These are phyloP conservation scores for Chrysochloris asiatica DNA, from an alignment of 2,113 vertebrate genomes.

Conservation along the genomic window DNA sequence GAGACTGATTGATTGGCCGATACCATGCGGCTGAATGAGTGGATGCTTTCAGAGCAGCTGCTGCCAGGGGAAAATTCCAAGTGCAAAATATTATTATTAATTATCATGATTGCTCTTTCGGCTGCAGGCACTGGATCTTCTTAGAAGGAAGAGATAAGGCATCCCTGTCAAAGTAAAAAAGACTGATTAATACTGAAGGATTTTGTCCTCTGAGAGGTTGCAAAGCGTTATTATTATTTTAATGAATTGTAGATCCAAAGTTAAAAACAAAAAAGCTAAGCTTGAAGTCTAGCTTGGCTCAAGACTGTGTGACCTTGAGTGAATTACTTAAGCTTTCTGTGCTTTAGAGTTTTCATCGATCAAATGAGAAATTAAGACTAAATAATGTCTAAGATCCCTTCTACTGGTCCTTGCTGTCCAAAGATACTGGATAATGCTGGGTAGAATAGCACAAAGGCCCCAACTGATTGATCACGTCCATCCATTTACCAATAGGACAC, in stretches of 20 bases:
- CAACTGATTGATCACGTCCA: background rate
- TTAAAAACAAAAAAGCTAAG: background rate
- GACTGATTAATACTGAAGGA: constrained; percentile 51
- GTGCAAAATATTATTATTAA: constrained; percentile 78
- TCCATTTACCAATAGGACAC: background rate
- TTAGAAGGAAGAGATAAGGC: constrained; percentile 72
- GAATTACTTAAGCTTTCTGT: constrained; percentile 36
- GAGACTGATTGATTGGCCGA: constrained; percentile 57
- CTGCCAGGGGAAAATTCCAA: constrained; percentile 74
- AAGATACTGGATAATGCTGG: background rate
- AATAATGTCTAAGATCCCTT: background rate
- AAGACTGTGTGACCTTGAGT: constrained; percentile 43
- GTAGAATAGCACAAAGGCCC: background rate
- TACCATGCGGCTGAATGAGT: constrained; percentile 56
- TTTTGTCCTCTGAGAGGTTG: constrained; percentile 55
- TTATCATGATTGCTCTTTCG: constrained; percentile 71
- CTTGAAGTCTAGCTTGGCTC: background rate
- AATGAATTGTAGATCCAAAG: constrained; percentile 40
- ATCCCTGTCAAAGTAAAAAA: constrained; percentile 59
- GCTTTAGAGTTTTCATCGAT: background rate
- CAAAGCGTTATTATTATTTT: constrained; percentile 5
- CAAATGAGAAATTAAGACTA: background rate
- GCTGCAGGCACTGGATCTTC: constrained; percentile 64
- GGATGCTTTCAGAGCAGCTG: constrained; percentile 64
- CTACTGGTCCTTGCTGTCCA: background rate